Evolutionary conservation across 2,797 vertebrate genomes (phyloP), one percentile per base, ranked within the genome.

Genomic region (Aplochiton taeniatus): DNA sequence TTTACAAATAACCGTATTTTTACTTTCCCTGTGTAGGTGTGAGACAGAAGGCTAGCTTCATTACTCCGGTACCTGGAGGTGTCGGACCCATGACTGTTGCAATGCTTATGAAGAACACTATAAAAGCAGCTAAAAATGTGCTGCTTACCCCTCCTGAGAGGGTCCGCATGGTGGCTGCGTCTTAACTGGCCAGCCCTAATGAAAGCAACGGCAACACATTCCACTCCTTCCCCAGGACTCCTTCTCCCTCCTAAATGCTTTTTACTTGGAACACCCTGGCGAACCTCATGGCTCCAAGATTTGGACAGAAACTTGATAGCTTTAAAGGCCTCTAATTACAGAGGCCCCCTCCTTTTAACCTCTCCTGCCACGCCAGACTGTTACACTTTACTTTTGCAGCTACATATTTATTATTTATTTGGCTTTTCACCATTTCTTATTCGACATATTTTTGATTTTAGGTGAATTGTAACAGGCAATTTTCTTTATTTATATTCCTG

Each of bases 71-170:
- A 1, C 97, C 97, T 0, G 97, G 97, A 0, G 97, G 96, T 0
- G 97, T 99, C 0, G 97, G 97, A 43, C 97, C 97, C 69, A 97
- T 99, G 96, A 99, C 96, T 0, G 98, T 99, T 57, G 98, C 96
- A 0, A 99, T 99, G 98, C 93, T 99, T 4, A 99, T 99, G 98
- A 98, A 97, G 81, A 99, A 99, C 83, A 99, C 97, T 9, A 92
- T 99, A 73, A 98, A 98, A 2, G 98, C 96, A 0, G 96, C 98
- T 1, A 97, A 97, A 87, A 97, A 93, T 19, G 62, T 96, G 48
- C 84, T 95, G 68, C 87, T 90, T 42, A 86, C 73, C 19, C 87
- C 89, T 1, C 83, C 88, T 11, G 90, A 92, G 78, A 86, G 85
- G 62, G 68, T 94, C 62, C 86, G 86, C 64, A 86, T 93, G 88